Conservation (phyloP, 1,140 invertebrate species). For the Sitodiplosis mosellana region DNA sequence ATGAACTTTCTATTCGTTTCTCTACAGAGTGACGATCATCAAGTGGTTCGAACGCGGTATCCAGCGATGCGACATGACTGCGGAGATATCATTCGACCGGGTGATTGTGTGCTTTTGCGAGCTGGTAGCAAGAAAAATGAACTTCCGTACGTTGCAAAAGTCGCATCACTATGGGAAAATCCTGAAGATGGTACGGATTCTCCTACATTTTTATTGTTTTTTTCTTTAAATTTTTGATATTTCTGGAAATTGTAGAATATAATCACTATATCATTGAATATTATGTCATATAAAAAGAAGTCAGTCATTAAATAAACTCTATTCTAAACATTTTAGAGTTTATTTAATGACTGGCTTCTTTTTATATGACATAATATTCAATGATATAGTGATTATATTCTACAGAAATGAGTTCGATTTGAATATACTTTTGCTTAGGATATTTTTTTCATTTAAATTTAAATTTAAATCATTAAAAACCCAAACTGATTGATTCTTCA, state of each 20-base stretch:
- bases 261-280: not conserved
- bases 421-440: too few relatives aligned
- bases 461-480: too few relatives aligned
- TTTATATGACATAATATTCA: too few relatives aligned
- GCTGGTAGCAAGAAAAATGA: constrained; percentile 68
- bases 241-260: not conserved
- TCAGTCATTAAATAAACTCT: too few relatives aligned
- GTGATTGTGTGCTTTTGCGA: constrained; percentile 77
- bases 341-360: too few relatives aligned
- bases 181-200: constrained; percentile 77
- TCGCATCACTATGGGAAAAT: constrained; percentile 86
- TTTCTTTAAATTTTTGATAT: too few relatives aligned
- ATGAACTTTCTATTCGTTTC: constrained; percentile 8
- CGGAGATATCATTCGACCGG: constrained; percentile 65
- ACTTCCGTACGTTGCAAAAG: constrained; percentile 85
- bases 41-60: constrained; percentile 61
- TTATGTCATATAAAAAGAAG: too few relatives aligned
- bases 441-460: not conserved
- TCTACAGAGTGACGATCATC: constrained; percentile 61
- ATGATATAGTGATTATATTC: too few relatives aligned
- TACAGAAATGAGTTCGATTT: too few relatives aligned
- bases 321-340: too few relatives aligned
- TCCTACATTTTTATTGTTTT: too few relatives aligned
- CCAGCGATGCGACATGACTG: constrained; percentile 68
- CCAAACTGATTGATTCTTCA: not conserved